phyloP scores from a whole-genome alignment of 2,888 invertebrate genomes.

The Drosophila meridionalis region DNA sequence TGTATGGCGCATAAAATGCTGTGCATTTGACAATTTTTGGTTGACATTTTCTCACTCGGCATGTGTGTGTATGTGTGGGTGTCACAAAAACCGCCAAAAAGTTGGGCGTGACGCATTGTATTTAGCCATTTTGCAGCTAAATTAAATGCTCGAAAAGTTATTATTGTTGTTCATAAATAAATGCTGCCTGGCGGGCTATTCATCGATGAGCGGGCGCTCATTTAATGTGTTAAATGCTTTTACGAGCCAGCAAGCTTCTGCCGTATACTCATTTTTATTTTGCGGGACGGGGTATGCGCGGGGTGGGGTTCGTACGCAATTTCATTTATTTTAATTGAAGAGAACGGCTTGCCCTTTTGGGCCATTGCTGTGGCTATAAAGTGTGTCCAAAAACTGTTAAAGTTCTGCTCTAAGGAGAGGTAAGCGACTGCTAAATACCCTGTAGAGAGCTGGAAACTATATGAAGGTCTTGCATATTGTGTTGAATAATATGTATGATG shows the following conservation, averaged over 20 bases:
- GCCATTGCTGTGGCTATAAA: conserved; percentile 45
- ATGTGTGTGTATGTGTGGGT: conserved; percentile 19
- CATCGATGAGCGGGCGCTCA: conserved; percentile 57
- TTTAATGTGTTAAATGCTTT: conserved; percentile 60
- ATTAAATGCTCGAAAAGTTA: conserved; percentile 70
- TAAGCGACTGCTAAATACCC: conserved; percentile 3
- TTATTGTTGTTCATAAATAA: conserved; percentile 71
- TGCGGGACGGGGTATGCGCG: background rate
- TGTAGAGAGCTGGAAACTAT: background rate
- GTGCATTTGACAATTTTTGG: conserved; percentile 78
- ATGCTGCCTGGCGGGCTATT: conserved; percentile 41
- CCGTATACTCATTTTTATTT: conserved; percentile 8
- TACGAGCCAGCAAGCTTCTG: conserved; percentile 40
- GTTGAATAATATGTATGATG: no score
- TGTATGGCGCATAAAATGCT: conserved; percentile 69
- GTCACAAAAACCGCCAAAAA: conserved; percentile 56
- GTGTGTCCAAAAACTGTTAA: conserved; percentile 30
- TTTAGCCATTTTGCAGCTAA: conserved; percentile 55
- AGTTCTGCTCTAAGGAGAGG: background rate
- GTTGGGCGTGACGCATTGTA: conserved; percentile 46
- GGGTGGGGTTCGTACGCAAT: conserved; percentile 23
- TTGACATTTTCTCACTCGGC: conserved; percentile 58
- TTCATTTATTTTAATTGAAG: conserved; percentile 75
- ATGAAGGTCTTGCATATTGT: background rate
- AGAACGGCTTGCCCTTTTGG: conserved; percentile 37